Base-by-base conservation (phyloP, 2,113 vertebrate species). In the Chloropsis hardwickii region DNA sequence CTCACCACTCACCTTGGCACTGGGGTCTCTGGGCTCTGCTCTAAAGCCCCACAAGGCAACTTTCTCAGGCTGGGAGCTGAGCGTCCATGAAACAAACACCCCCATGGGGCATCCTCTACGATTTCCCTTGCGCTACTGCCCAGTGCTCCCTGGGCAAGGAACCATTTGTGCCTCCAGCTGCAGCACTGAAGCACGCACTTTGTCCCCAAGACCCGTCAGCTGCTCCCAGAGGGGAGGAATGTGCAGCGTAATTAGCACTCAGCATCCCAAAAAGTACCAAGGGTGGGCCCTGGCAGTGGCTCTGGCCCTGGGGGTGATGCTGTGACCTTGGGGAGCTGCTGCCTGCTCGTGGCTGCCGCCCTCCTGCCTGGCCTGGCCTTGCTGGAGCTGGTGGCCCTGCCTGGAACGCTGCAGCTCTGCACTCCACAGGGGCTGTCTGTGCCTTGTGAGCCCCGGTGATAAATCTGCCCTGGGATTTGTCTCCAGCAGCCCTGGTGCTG, bases 341-440 rank as follows among this genome's bases (percentile, higher is more conserved):
- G 33, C 23, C 10, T 1, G 1, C 25, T 45, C 48, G 2, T 3
- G 56, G 39, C 72, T 47, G 58, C 61, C 23, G 66, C 8, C 9
- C 33, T 42, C 2, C 0, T 1, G 33, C 33, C 54, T 0, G 1
- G 21, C 60, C 16, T 11, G 86, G 71, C 33, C 74, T 37, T 3
- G 0, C 42, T 16, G 28, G n/a, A 35, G 23, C 61, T 35, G 17
- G 13, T 14, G 51, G 31, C 25, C 39, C 21, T 44, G 65, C 51
- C 2, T 2, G 3, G 13, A 71, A 27, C 1, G 3, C 28, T 24
- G 53, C 62, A 72, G 57, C 50, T 73, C 22, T 73, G 27, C 77
- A 18, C 58, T 53, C 1, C 0, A 0, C 3, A 2, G 0, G 1
- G 51, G 29, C 77, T 70, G 54, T 66, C 88, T 84, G 69, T 9